Conservation (phyloP, 2,113 vertebrate genomes). For the Ciconia stormi region DNA sequence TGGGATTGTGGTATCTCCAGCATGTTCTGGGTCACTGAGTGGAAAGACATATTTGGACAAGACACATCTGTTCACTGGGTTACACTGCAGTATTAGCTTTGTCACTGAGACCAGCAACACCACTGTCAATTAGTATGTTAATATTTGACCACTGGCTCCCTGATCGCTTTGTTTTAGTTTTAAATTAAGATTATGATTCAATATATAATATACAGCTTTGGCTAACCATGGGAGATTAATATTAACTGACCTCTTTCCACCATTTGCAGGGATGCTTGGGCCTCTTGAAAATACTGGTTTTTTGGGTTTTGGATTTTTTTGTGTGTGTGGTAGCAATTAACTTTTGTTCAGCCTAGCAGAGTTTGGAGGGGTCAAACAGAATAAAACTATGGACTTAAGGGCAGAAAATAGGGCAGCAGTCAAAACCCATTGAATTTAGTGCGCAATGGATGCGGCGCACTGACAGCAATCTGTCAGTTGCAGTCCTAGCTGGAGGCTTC, state of each 20-base stretch:
- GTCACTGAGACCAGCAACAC: not conserved
- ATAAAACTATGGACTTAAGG: not conserved
- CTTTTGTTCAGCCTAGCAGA: not conserved
- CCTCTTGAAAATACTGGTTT: rapidly evolving
- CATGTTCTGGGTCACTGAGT: not conserved
- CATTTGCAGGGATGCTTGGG: not conserved
- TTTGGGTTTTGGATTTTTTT: rapidly evolving
- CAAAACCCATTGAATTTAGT: not conserved
- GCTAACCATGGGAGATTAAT: not conserved
- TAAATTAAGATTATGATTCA: not conserved
- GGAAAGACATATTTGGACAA: not conserved
- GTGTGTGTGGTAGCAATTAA: not conserved
- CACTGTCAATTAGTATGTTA: not conserved
- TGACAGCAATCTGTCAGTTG: not conserved
- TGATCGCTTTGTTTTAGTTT: not conserved
- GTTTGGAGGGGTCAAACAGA: not conserved
- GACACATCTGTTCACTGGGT: not conserved
- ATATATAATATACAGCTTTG: not conserved
- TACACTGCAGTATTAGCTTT: not conserved
- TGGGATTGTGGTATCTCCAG: not conserved
- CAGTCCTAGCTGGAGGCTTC: not conserved
- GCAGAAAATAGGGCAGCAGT: not conserved
- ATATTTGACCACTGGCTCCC: not conserved
- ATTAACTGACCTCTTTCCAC: not conserved
- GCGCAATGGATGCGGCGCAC: rapidly evolving